These are phyloP conservation scores for Hylaeus volcanicus DNA, from an alignment of 1,140 invertebrate genomes.

Conservation along the genomic window DNA sequence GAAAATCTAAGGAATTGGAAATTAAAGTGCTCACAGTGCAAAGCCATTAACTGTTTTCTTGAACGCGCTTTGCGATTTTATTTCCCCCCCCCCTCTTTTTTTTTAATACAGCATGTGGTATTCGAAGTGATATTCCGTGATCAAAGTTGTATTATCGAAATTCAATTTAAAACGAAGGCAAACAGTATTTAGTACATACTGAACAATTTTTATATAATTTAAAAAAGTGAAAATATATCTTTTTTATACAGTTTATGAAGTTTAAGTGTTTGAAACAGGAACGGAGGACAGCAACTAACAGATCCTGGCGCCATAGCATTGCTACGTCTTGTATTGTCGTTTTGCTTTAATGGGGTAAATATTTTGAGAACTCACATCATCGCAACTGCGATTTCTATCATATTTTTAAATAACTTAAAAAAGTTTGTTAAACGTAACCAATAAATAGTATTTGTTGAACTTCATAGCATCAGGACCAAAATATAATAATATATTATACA, in stretches of 20 bases:
- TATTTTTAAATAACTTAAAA: slow-evolving; percentile 31
- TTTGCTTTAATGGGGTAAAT: slow-evolving; percentile 81
- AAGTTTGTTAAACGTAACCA: slow-evolving; percentile 21
- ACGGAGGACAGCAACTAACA: slow-evolving; percentile 80
- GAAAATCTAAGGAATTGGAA: slow-evolving; percentile 20
- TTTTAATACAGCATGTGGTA: slow-evolving; percentile 65
- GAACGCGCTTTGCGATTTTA: slow-evolving; percentile 66
- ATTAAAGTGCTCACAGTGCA: slow-evolving; percentile 62
- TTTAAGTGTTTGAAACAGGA: slow-evolving; percentile 79
- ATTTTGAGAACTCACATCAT: slow-evolving; percentile 70
- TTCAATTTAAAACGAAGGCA: slow-evolving; percentile 17
- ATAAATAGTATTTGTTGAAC: slow-evolving; percentile 21
- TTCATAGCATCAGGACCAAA: slow-evolving; percentile 3
- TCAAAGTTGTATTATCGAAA: slow-evolving; percentile 18
- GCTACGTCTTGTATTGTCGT: slow-evolving; percentile 78
- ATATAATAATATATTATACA: slow-evolving; percentile 18
- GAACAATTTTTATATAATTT: slow-evolving; percentile 32
- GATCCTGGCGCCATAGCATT: slow-evolving; percentile 78
- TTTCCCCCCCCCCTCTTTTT: slow-evolving; percentile 60
- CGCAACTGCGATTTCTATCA: slow-evolving; percentile 48
- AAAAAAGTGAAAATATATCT: slow-evolving; percentile 40
- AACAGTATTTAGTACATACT: slow-evolving; percentile 26
- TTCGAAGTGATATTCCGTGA: slow-evolving; percentile 48
- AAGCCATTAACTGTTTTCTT: slow-evolving; percentile 66
- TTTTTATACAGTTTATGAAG: slow-evolving; percentile 68